Conservation (phyloP, 1,140 invertebrate species). For the Metopolophium dirhodum region DNA sequence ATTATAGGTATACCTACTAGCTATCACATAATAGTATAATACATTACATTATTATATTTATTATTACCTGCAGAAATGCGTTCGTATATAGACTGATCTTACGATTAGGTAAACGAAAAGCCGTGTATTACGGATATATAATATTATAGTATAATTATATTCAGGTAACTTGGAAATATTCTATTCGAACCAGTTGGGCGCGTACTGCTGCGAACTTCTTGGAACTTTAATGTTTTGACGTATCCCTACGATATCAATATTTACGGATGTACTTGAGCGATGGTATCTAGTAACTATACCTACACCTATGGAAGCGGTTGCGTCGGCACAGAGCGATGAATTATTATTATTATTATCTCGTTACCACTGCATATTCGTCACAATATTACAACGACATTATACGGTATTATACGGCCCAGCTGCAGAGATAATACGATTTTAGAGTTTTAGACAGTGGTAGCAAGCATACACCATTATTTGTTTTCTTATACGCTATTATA, state of each 20-base stretch:
- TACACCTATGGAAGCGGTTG: not conserved
- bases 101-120: not conserved
- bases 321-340: not conserved
- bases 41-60: too few species aligned
- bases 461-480: not conserved
- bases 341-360: not conserved
- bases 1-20: too few species aligned
- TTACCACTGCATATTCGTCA: too few species aligned
- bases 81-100: not conserved
- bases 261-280: not conserved
- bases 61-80: not conserved
- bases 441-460: not conserved
- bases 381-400: not conserved
- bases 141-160: not conserved
- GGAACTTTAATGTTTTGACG: not conserved
- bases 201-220: not conserved
- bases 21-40: not conserved
- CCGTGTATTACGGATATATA: too few species aligned
- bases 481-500: not conserved
- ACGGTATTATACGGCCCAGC: not conserved
- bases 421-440: not conserved
- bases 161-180: not conserved
- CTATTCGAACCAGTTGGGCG: not conserved
- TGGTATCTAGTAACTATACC: not conserved
- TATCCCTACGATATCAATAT: not conserved